These are phyloP conservation scores for Amphimallon solstitiale DNA, from an alignment of 2,888 invertebrate genomes.

Conservation along the genomic window DNA sequence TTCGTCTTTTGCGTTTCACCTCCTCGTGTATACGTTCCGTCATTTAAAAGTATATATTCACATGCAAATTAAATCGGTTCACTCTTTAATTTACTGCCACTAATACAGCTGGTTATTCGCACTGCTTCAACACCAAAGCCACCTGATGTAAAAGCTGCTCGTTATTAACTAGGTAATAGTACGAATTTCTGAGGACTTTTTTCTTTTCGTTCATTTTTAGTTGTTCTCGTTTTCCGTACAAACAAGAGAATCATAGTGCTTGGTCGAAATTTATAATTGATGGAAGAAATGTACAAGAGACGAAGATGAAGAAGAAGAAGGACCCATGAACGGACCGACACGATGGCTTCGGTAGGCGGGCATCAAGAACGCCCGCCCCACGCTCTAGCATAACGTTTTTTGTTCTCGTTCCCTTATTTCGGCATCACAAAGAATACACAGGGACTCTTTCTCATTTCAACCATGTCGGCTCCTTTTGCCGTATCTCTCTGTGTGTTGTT, in stretches of 20 bases:
- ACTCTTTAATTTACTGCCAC: conserved; percentile 31
- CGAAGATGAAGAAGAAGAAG: conserved; percentile 22
- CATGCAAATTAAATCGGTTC: conserved; percentile 33
- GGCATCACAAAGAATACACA: conserved; percentile 55
- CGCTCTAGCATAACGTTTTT: conserved; percentile 49
- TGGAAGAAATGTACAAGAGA: conserved; percentile 34
- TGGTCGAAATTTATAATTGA: conserved; percentile 41
- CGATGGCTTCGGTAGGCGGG: conserved; percentile 56
- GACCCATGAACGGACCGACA: conserved; percentile 39
- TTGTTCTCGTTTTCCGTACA: conserved; percentile 12
- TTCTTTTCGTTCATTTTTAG: conserved; percentile 2
- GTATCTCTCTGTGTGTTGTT: conserved; percentile 24
- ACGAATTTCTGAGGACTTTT: conserved; percentile 15
- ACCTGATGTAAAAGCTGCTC: conserved; percentile 29
- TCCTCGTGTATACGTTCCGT: conserved; percentile 20
- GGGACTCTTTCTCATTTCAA: conserved; percentile 51
- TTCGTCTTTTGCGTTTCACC: conserved; percentile 31
- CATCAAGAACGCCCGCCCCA: conserved; percentile 56
- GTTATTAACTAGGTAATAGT: conserved; percentile 32
- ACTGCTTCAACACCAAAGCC: conserved; percentile 29
- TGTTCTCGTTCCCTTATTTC: conserved; percentile 58
- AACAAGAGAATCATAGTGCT: conserved; percentile 29
- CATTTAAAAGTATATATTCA: conserved; percentile 28
- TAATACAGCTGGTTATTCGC: conserved; percentile 27
- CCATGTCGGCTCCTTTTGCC: conserved; percentile 55